Evolutionary conservation across 92 coral and sea anemone species (phyloP), one percentile per base, ranked within the genome.

Genomic region (Actinostola sp.): DNA sequence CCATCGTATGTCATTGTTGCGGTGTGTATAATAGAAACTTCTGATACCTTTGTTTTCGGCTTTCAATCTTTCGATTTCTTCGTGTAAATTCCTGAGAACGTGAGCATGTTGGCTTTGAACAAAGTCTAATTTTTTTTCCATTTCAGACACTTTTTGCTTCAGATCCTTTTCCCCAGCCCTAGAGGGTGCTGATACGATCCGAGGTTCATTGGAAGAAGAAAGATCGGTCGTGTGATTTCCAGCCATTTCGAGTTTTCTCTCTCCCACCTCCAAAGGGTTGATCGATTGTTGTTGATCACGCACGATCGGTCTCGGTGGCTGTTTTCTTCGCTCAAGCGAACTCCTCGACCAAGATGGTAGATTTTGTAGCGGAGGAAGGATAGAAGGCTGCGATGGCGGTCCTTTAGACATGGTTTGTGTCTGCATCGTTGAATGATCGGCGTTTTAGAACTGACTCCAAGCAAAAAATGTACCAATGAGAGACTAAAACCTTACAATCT

Each of bases 291-390:
- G 84, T 45, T 82, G 95, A 62, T 95, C 99, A 71, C 97, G 97
- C 60, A 89, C 77, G 34, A 95, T 86, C 24, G 90, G 82, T 65
- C 96, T n/a, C n/a, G n/a, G 89, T 46, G 91, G 91, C 57, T 83
- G 89, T 75, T 81, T 91, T 62, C 89, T 68, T 60, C 99, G 87
- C 62, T 89, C 95, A 43, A 95, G 79, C 65, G 97, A 87, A 69
- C 93, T 95, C 65, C 99, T 82, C 23, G 99, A 92, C 99, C 99
- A 95, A 36, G 99, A 95, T 59, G 99, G 99, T 34, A 95, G 83
- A 72, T 95, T 92, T 51, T 92, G 97, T 56, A 95, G 80, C 10
- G 99, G 99, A 52, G 99, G 99, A 48, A 95, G 88, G 81, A 72
- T 82, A 23, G 97, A 62, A 26, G 97, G 55, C 59, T 72, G 84